Evolutionary conservation across 2,888 invertebrate genomes (phyloP), one percentile per base, ranked within the genome.

Genomic region (Phengaris alcon): DNA sequence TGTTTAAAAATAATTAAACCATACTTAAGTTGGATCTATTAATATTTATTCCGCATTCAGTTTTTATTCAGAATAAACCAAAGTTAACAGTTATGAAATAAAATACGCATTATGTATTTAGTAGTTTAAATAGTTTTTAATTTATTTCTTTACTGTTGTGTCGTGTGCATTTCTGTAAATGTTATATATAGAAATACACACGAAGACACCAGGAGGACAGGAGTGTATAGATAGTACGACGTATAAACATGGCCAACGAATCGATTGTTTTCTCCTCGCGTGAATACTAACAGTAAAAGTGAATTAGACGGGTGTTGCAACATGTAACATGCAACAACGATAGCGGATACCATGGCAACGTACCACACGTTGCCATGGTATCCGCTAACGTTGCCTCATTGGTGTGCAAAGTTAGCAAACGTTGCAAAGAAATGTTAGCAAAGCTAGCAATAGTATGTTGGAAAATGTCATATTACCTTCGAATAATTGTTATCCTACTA

Each of bases 231-330:
- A 79, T 79, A 79, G 79, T 79, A 74, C 70, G 72, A 75, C 76
- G 77, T 76, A 78, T 77, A 35, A 79, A 77, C 74, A 68, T 77
- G 76, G 75, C 74, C 75, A 76, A 82, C 82, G 82, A 82, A 86
- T 83, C 84, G 83, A 90, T 90, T 89, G 90, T 90, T 90, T 91
- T 90, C 90, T 86, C 90, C 83, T 86, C 83, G 86, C 85, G 85
- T 85, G 90, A 86, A 89, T 88, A 84, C 80, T 84, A 87, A 87
- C 85, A 84, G 89, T 88, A 90, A 90, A 89, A 90, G 89, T 88
- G 87, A 87, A 84, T 82, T 76, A 77, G 48, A 48, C 8, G 48
- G 48, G 73, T 70, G 35, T 54, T 54, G 72, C 72, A 22, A 72
- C 54, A 54, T 72, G 72, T n/a, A n/a, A n/a, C n/a, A n/a, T n/a